These are phyloP conservation scores for Mormyrus hasselquistii DNA, from an alignment of 2,797 vertebrate species.

Conservation along the genomic window DNA sequence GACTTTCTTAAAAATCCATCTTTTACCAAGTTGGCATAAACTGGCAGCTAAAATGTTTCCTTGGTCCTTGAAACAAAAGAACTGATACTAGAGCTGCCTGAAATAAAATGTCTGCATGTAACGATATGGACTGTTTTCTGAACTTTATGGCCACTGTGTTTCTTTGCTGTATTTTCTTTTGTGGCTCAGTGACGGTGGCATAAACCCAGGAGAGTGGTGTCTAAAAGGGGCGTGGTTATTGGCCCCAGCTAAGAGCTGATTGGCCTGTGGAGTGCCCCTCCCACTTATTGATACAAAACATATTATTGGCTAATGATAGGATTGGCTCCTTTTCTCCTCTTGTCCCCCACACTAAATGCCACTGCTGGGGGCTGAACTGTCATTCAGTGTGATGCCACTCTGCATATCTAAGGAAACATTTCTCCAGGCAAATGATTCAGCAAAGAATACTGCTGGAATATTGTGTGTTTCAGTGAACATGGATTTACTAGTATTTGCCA, in stretches of 20 bases:
- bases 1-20: background rate
- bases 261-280: background rate
- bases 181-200: background rate
- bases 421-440: background rate
- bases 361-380: background rate
- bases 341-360: background rate
- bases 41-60: background rate
- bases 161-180: background rate
- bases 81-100: background rate
- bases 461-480: background rate
- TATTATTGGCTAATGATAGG: background rate
- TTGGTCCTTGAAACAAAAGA: background rate
- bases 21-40: background rate
- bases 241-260: background rate
- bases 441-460: background rate
- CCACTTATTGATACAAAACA: background rate
- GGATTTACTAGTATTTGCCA: background rate
- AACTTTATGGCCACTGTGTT: background rate
- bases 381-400: background rate
- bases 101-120: background rate
- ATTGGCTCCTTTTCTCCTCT: background rate
- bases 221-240: background rate
- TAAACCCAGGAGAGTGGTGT: background rate
- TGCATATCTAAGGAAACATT: background rate
- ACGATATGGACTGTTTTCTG: background rate